Base-by-base conservation (phyloP, 2,113 vertebrate species). In the Oreochromis tanganicae region DNA sequence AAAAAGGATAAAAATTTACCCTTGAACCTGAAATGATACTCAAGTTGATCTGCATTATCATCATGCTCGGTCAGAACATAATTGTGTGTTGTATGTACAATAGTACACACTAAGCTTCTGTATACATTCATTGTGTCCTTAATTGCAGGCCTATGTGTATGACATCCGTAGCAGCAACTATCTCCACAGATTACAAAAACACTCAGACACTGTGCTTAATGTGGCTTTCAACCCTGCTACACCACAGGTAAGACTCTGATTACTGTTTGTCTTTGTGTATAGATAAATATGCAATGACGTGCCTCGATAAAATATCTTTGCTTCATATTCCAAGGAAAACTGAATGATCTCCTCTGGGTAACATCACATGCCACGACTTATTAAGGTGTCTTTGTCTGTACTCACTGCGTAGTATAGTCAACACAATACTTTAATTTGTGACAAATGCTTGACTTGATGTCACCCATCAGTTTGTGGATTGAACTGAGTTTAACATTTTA, bases 101-200 rank as follows among this genome's bases (percentile, higher is more conserved):
- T 50, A 12, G 16, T 12, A 50, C 16, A 78, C 7, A 78, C 71
- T 78, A 11, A 5, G 24, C 16, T 32, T 50, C 32, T 52, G 29
- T n/a, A 32, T 86, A 48, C 3, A 21, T 89, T 90, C 8, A 61
- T 43, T 21, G 13, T 93, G 81, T 84, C 21, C 7, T 89, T 84
- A 11, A 75, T 87, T 95, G 50, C 86, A 98, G 98, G 98, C 95
- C 4, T 98, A 98, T 11, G 12, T 99, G 56, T 98, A 97, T 78
- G 97, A 98, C 34, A 92, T 96, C 91, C 90, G 89, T 34, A 97
- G 96, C 48, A 97, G 96, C 90, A 96, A 94, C 41, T 98, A 96
- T 93, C 96, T 96, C 11, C 92, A 96, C 91, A 97, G 96, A 54
- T 95, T 98, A 21, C 87, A 96, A 1, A 96, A 96, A 89, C 97